Evolutionary conservation across 1,140 invertebrate species (phyloP).

Genomic region (Steinernema khuongi): DNA sequence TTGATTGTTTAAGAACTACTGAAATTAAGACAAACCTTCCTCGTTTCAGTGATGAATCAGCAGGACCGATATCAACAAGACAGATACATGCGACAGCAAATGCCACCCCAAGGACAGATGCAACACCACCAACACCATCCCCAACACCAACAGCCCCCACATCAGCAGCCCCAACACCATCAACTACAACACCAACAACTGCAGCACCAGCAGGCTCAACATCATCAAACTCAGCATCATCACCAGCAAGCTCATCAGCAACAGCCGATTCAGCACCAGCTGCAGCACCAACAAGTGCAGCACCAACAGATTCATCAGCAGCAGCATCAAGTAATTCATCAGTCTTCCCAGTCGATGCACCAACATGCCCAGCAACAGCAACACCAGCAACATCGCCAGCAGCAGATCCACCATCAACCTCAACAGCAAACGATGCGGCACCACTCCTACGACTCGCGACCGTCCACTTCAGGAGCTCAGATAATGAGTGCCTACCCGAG

Average conservation of each 20-base stretch:
- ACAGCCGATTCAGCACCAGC: slow-evolving; percentile 1
- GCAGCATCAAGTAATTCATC: neutral
- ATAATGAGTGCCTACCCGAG: neutral
- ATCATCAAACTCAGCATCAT: no score
- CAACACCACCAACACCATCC: neutral
- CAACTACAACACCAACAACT: neutral
- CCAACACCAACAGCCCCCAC: neutral
- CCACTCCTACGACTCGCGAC: neutral
- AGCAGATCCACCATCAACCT: neutral
- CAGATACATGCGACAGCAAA: neutral
- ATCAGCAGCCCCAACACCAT: neutral
- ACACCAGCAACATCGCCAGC: neutral
- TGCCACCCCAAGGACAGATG: neutral
- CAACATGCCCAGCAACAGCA: neutral
- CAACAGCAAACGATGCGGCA: slow-evolving; percentile 1
- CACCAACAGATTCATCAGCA: neutral
- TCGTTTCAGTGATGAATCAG: no score
- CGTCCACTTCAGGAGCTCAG: neutral
- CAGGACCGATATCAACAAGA: neutral
- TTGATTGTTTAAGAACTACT: no score
- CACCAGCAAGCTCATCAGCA: no score
- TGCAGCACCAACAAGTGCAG: neutral
- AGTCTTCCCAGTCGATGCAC: neutral
- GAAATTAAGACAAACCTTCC: no score
- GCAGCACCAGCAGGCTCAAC: neutral